phyloP scores from a whole-genome alignment of 64 coral and sea anemone species.

The Hydrozoanthus tunicans region DNA sequence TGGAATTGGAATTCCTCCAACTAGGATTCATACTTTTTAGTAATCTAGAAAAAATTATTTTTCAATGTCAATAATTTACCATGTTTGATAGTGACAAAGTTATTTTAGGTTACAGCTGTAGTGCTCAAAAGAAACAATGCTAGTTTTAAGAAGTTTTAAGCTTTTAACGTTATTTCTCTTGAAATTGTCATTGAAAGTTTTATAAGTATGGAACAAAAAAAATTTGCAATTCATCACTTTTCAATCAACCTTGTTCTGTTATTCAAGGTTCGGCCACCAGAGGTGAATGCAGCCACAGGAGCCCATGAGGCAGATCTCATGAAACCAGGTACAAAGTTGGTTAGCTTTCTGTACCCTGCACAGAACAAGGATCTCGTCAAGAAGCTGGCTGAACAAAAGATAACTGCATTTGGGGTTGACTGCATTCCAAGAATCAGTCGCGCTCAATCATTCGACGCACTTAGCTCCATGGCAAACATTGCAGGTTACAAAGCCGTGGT shows the following conservation, averaged over 20 bases:
- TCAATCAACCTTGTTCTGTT: not conserved
- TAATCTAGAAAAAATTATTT: no score
- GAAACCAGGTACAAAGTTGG: conserved; percentile 87
- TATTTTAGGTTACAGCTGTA: no score
- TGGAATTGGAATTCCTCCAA: no score
- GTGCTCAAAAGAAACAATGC: no score
- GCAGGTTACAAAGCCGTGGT: conserved; percentile 99
- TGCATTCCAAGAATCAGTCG: conserved; percentile 96
- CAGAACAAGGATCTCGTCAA: conserved; percentile 90
- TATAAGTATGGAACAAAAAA: no score
- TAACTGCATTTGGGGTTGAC: conserved; percentile 94
- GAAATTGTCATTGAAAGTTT: no score
- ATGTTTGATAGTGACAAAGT: no score
- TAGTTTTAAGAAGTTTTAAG: no score
- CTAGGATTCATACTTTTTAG: no score
- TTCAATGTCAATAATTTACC: no score
- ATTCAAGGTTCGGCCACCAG: conserved; percentile 84
- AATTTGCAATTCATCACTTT: not conserved
- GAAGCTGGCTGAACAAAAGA: conserved; percentile 76
- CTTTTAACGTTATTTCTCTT: no score
- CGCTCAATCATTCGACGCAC: conserved; percentile 87
- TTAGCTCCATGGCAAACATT: conserved; percentile 99
- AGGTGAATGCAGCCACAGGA: conserved; percentile 60
- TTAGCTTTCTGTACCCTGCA: conserved; percentile 97
- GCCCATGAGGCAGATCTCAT: conserved; percentile 90